Base-by-base conservation (phyloP, 1,140 invertebrate species). In the Sminthurinus signatus region DNA sequence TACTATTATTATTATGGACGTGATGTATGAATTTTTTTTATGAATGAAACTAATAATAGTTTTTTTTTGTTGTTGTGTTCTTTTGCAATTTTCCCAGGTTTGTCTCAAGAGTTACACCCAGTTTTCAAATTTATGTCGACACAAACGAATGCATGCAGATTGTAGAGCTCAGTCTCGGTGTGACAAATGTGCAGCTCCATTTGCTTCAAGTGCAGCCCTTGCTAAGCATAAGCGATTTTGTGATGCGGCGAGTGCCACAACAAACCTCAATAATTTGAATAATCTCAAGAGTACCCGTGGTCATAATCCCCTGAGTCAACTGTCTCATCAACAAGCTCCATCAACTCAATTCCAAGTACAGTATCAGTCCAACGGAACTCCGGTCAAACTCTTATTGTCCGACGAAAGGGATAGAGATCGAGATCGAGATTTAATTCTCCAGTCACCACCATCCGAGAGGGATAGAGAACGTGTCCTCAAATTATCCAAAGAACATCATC, bases 111-210 rank as follows among this genome's bases (percentile, higher is more conserved):
- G 94, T 1, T 99, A 99, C 80, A 99, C 97, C 0, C 97, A 99
- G 80, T 99, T 99, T 77, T 98, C 96, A 15, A 99, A 99, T 77
- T 81, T 99, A 70, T 99, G 97, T 75, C 87, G 97, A 21, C 97
- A 99, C 80, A 98, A 96, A 75, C 90, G 96, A 65, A 98, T 98
- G 92, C 97, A 99, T 79, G 87, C 87, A 17, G 88, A 90, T 73
- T 78, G 77, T 56, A 74, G 79, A 92, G 91, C 75, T 85, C 90
- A 71, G 86, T 86, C 78, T 84, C 89, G 75, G 79, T 28, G 75
- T 82, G 60, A 80, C 80, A 67, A 84, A 83, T 68, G 82, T 83
- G 73, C 80, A 80, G 69, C 72, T 78, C 46, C 84, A 80, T 75
- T 84, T 81, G 73, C 81, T 80, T 72, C 70, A 12, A 59, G 48